Evolutionary conservation across 2,797 vertebrate species (phyloP).

Genomic region (Brachyrhaphis roseni): DNA sequence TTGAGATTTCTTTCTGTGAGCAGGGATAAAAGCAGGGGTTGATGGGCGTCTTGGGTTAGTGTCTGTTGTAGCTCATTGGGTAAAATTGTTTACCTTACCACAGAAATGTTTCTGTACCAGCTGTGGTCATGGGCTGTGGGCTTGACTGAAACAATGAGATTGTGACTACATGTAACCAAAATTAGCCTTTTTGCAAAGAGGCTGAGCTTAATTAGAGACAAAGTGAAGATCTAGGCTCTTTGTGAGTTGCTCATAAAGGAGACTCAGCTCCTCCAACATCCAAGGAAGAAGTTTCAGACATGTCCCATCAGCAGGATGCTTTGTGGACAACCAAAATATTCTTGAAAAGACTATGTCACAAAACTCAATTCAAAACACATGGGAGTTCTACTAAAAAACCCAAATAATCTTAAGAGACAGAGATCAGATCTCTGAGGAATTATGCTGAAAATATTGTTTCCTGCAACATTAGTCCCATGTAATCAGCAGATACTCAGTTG

Average conservation of each 20-base stretch:
- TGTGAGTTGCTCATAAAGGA: background rate
- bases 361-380: background rate
- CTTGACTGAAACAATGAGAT: background rate
- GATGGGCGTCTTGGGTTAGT: background rate
- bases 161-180: background rate
- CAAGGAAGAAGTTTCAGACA: background rate
- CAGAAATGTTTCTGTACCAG: background rate
- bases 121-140: background rate
- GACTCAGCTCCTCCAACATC: background rate
- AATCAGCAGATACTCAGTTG: background rate
- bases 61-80: background rate
- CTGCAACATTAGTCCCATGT: background rate
- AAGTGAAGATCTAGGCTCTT: background rate
- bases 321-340: background rate
- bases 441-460: background rate
- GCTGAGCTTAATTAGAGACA: background rate
- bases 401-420: background rate
- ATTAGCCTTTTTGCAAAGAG: background rate
- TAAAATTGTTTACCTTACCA: background rate
- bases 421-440: background rate
- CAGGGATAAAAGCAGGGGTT: too few relatives aligned
- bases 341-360: background rate
- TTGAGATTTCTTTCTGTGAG: background rate
- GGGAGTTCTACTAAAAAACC: background rate
- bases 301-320: background rate